Percentiles rank a stretch among this genome's conserved stretches.
Conservation (phyloP, 2,113 vertebrate species). For the Bagarius yarrelli region DNA sequence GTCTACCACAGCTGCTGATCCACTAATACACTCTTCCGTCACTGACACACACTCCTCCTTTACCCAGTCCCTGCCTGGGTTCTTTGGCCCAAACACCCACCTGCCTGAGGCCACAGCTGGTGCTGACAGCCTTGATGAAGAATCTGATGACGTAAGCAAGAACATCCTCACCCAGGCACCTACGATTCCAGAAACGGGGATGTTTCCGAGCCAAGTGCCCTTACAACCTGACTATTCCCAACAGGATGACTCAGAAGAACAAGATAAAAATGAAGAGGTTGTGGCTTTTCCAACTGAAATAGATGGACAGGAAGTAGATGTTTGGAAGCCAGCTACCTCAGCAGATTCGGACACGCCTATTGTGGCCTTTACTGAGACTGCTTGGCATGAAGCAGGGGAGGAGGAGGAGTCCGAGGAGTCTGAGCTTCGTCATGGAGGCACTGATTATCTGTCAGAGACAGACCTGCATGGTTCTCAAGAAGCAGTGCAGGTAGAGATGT, state of each 20-base stretch:
- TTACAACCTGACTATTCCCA: slow-evolving; percentile 57
- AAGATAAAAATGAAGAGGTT: slow-evolving; percentile 33
- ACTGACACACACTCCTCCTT: slow-evolving; percentile 25
- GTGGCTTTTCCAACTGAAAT: slow-evolving; percentile 6
- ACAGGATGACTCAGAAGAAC: slow-evolving; percentile 52
- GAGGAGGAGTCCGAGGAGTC: slow-evolving; percentile 34
- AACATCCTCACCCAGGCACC: slow-evolving; percentile 57
- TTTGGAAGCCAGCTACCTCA: slow-evolving; percentile 45
- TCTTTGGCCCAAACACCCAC: not conserved
- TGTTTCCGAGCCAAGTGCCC: slow-evolving; percentile 63
- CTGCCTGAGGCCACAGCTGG: slow-evolving; percentile 28
- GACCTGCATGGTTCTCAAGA: slow-evolving; percentile 53
- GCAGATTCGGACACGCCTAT: slow-evolving; percentile 43
- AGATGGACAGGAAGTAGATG: slow-evolving; percentile 38
- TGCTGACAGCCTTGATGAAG: slow-evolving; percentile 38
- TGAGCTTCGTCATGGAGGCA: slow-evolving; percentile 53
- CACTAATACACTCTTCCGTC: slow-evolving; percentile 26
- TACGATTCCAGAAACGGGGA: slow-evolving; percentile 58
- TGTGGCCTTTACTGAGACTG: slow-evolving; percentile 50
- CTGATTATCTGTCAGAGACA: slow-evolving; percentile 47
- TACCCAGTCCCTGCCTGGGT: not conserved
- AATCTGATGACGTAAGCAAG: slow-evolving; percentile 52
- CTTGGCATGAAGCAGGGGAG: slow-evolving; percentile 52
- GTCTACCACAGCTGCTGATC: slow-evolving; percentile 18
- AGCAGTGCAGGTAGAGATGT: slow-evolving; percentile 55